Conservation (phyloP, 2,113 vertebrate genomes). For the Circaetus cinerascens region DNA sequence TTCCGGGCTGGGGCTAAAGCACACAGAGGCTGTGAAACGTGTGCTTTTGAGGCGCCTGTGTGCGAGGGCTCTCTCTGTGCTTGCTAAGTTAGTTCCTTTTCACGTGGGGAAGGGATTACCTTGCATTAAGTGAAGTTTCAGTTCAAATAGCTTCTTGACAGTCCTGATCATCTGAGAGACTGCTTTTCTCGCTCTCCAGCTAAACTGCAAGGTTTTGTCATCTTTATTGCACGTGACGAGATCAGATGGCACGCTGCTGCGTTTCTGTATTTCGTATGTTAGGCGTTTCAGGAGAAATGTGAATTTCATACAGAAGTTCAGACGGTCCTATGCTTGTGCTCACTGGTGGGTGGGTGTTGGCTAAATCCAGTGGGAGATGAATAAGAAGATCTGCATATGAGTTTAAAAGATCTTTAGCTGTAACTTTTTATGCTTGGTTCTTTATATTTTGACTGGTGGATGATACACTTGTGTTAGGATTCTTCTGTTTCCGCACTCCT, state of each 20-base stretch:
- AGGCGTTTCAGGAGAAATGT: fast-evolving
- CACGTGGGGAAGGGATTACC: not conserved
- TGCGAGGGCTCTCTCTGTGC: not conserved
- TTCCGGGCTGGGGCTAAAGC: not conserved
- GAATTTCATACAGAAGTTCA: not conserved
- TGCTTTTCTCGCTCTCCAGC: not conserved
- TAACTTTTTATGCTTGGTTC: not conserved
- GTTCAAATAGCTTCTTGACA: not conserved
- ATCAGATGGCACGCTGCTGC: fast-evolving
- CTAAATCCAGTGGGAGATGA: not conserved
- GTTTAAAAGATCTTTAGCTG: not conserved
- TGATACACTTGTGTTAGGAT: not conserved
- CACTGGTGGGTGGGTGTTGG: not conserved
- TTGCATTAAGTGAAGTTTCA: fast-evolving
- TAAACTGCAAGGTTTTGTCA: not conserved
- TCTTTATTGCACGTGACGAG: not conserved
- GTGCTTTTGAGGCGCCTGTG: not conserved
- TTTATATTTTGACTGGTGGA: not conserved
- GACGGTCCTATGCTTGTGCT: fast-evolving
- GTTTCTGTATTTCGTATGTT: fast-evolving
- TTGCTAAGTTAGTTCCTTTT: not conserved
- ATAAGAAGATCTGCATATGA: not conserved
- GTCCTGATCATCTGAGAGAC: not conserved
- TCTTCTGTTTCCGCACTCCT: not conserved
- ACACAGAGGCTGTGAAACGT: not conserved